Percentiles rank a stretch among this genome's conserved stretches.
Evolutionary conservation across 2,797 vertebrate genomes (phyloP).

Genomic region (Acanthurus leucopareius): DNA sequence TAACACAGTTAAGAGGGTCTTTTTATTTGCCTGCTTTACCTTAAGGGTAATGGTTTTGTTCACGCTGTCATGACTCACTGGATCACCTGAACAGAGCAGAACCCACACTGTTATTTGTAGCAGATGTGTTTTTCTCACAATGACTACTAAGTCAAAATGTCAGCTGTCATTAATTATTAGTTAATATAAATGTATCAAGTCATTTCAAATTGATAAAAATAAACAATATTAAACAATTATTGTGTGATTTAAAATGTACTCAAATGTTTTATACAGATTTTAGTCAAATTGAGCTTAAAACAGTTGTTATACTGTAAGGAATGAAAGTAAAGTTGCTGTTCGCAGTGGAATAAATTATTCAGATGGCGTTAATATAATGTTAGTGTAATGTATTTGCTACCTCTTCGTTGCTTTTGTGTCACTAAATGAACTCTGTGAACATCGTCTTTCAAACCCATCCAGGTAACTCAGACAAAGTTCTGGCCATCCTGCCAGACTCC

Average conservation of each 20-base stretch:
- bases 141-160: neutral
- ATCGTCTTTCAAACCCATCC: neutral
- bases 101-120: neutral
- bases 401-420: neutral
- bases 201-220: neutral
- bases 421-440: neutral
- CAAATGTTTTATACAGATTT: neutral
- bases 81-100: neutral
- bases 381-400: no score
- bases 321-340: neutral
- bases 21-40: no score
- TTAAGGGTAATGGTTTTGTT: no score
- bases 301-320: neutral
- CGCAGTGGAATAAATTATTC: neutral
- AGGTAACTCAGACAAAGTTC: slow-evolving; percentile 81
- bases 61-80: neutral
- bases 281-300: neutral
- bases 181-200: neutral
- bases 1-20: no score
- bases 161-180: neutral
- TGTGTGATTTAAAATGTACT: no score
- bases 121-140: neutral
- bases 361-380: no score
- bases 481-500: slow-evolving; percentile 87
- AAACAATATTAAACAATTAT: no score